Evolutionary conservation across 1,140 invertebrate genomes (phyloP), one percentile per base, ranked within the genome.

Genomic region (Ericerus pela): DNA sequence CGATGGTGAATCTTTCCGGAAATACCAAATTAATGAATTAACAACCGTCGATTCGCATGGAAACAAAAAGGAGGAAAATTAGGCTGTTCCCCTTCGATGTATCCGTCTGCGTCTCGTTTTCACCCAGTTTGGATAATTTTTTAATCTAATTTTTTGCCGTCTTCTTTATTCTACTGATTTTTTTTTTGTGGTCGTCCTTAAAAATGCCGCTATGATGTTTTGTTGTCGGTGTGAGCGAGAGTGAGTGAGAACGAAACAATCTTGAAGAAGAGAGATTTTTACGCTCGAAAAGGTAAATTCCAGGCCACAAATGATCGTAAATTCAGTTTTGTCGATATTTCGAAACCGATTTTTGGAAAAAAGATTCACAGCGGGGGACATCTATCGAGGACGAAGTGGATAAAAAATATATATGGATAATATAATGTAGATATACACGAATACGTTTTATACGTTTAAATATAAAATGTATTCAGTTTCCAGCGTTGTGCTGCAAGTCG

Each of bases 341-440:
- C 36, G 36, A 3, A 18, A 14, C 4, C 36, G 36, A 38, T 5
- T 18, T 14, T 38, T 16, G 36, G 20, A 47, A 47, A 47, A 24
- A 47, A 47, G 26, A 24, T 24, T 47, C 41, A n/a, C 30, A 12
- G 20, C 22, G 41, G 20, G 41, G 41, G 41, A 24, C 16, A 47
- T 47, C 41, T 24, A 47, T 47, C 41, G 26, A 47, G 41, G 41
- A 47, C 41, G 41, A 47, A 47, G 26, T 47, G 26, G n/a, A n/a
- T n/a, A n/a, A n/a, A n/a, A n/a, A n/a, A n/a, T n/a, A n/a, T n/a
- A n/a, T n/a, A n/a, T n/a, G n/a, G n/a, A n/a, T n/a, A n/a, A n/a
- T n/a, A n/a, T n/a, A n/a, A n/a, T n/a, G n/a, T n/a, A n/a, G n/a
- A n/a, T n/a, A n/a, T n/a, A n/a, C n/a, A n/a, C n/a, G n/a, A n/a